Evolutionary conservation across 2,113 vertebrate species (phyloP).

Genomic region (Caranx melampygus): DNA sequence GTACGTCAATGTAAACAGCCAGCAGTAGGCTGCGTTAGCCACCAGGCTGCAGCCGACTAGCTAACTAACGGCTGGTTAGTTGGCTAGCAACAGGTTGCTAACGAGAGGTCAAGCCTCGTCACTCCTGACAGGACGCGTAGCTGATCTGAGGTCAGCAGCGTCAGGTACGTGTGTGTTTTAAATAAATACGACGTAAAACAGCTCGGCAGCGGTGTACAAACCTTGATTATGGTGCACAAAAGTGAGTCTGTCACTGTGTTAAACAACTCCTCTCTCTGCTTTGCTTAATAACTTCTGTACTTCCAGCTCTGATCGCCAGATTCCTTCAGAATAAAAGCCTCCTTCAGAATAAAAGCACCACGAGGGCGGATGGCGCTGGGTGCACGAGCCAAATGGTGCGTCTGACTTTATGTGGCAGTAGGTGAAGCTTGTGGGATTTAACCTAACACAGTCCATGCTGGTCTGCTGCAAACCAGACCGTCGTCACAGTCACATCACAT

Average conservation of each 20-base stretch:
- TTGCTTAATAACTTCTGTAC: neutral
- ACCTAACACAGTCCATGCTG: no score
- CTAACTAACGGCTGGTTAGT: neutral
- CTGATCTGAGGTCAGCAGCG: neutral
- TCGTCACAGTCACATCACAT: no score
- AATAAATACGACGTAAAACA: neutral
- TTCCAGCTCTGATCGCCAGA: neutral
- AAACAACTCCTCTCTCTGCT: neutral
- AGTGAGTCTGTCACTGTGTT: neutral
- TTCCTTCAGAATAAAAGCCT: no score
- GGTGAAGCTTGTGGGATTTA: no score
- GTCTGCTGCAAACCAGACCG: no score
- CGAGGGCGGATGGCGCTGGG: no score
- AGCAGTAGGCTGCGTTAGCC: no score
- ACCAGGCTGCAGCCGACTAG: neutral
- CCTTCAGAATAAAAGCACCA: neutral
- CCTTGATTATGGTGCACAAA: neutral
- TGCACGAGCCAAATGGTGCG: no score
- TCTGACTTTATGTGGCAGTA: no score
- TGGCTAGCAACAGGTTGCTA: neutral
- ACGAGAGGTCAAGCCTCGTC: neutral
- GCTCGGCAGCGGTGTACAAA: neutral
- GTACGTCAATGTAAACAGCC: no score
- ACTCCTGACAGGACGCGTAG: neutral
- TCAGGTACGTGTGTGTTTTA: neutral